Evolutionary conservation across 2,113 vertebrate species (phyloP).

Genomic region (Anolis sagrei): DNA sequence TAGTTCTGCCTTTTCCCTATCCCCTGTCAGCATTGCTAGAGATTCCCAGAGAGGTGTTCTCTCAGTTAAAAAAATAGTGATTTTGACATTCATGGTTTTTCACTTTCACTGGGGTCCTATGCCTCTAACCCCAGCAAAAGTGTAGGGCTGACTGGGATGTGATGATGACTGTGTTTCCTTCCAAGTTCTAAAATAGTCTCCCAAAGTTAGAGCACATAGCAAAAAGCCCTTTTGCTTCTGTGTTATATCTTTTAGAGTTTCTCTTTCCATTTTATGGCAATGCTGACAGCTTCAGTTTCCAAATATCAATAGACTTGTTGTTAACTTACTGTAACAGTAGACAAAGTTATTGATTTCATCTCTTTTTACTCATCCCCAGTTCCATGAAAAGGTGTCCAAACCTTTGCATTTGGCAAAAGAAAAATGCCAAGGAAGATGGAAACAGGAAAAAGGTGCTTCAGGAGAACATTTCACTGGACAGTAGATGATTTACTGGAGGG

Average conservation of each 20-base stretch:
- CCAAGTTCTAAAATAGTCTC: background rate
- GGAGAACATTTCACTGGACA: background rate
- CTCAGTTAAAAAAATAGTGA: too few relatives aligned
- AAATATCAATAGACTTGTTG: background rate
- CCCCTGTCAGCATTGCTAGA: too few relatives aligned
- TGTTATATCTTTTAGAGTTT: conserved; percentile 8
- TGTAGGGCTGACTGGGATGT: too few relatives aligned
- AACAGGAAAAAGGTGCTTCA: conserved; percentile 9
- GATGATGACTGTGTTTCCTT: background rate
- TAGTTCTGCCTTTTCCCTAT: too few relatives aligned
- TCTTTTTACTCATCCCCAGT: background rate
- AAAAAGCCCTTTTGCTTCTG: background rate
- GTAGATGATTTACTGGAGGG: background rate
- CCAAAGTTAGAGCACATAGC: background rate
- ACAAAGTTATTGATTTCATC: background rate
- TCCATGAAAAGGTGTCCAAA: conserved; percentile 12
- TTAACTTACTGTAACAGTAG: conserved; percentile 32
- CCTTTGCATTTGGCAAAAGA: background rate
- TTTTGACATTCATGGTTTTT: too few relatives aligned
- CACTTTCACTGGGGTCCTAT: too few relatives aligned
- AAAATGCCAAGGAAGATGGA: background rate
- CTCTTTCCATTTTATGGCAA: background rate
- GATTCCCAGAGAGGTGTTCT: too few relatives aligned
- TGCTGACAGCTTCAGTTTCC: conserved; percentile 9
- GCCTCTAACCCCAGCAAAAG: too few relatives aligned